These are phyloP conservation scores for Conistra vaccinii DNA, from an alignment of 2,888 invertebrate genomes.

Conservation along the genomic window DNA sequence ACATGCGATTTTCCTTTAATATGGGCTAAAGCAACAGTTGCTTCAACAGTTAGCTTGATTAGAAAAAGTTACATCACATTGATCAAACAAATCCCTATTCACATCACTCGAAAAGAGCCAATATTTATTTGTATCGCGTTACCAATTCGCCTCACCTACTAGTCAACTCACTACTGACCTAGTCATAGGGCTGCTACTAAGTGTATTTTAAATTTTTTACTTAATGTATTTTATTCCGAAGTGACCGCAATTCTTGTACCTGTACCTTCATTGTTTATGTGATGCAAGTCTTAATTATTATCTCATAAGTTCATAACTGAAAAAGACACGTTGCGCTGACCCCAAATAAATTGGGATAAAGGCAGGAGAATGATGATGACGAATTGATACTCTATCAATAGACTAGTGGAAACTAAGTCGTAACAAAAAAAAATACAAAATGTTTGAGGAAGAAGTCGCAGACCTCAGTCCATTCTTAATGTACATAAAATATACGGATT, in stretches of 20 bases:
- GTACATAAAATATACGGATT: too few relatives aligned
- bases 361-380: too few relatives aligned
- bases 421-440: background rate
- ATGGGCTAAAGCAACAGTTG: constrained; percentile 35
- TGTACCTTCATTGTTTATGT: too few relatives aligned
- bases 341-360: too few relatives aligned
- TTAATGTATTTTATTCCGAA: background rate
- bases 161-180: constrained; percentile 27
- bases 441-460: too few relatives aligned
- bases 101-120: background rate
- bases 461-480: background rate
- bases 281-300: too few relatives aligned
- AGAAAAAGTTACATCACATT: background rate
- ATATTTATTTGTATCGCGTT: constrained; percentile 7
- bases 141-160: constrained; percentile 5
- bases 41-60: constrained; percentile 2
- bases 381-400: background rate
- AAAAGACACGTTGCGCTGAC: too few relatives aligned
- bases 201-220: background rate
- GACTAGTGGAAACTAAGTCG: background rate
- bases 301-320: too few relatives aligned
- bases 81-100: background rate
- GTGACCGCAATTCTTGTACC: background rate
- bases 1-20: constrained; percentile 26
- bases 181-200: constrained; percentile 21